A percentile compares a stretch with the other conserved stretches of the same genome.
Conservation (phyloP, 2,113 vertebrate genomes). For the Mormyrus lacerda region DNA sequence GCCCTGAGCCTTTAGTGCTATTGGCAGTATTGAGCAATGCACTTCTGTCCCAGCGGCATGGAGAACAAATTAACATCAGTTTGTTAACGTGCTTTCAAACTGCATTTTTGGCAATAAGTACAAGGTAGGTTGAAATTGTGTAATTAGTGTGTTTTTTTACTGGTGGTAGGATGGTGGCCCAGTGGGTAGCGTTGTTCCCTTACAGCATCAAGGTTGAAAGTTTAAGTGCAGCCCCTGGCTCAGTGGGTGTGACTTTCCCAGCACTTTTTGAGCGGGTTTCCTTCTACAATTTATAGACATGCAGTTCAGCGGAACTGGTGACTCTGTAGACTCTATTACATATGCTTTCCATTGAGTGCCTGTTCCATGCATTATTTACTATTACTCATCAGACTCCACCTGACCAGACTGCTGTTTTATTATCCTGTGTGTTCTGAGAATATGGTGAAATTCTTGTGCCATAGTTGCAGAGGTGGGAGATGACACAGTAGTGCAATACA, state of each 20-base stretch:
- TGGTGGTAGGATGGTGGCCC: neutral
- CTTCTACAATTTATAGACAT: neutral
- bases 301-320: neutral
- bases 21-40: neutral
- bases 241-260: neutral
- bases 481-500: neutral
- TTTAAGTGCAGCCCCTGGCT: neutral
- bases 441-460: neutral
- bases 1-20: neutral
- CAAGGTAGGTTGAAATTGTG: neutral
- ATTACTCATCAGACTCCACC: neutral
- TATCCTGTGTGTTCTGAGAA: neutral
- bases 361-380: neutral
- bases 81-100: neutral
- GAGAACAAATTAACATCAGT: neutral
- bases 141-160: neutral
- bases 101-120: neutral
- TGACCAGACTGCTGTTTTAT: neutral
- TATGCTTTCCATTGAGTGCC: neutral
- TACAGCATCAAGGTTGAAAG: neutral
- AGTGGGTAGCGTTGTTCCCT: neutral
- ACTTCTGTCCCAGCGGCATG: neutral
- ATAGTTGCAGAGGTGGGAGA: neutral
- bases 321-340: neutral
- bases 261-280: neutral